Conservation (phyloP, 2,888 invertebrate genomes). For the Oxystoma pomonae region DNA sequence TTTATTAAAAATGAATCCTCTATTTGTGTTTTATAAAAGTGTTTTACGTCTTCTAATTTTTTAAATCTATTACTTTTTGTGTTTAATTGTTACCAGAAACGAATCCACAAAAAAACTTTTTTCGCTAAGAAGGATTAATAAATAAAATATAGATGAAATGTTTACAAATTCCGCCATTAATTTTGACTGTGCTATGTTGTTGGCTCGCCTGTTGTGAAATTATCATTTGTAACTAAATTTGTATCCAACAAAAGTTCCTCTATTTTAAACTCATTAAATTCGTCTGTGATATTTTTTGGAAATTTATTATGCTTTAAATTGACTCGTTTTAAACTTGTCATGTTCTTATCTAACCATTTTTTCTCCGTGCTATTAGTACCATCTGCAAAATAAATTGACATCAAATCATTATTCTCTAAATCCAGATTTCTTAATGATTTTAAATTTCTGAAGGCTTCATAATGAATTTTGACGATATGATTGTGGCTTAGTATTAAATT, state of each 20-base stretch:
- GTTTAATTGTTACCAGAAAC: too few relatives aligned
- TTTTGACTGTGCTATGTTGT: too few relatives aligned
- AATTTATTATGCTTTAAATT: neutral
- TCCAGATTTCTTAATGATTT: conserved; percentile 15
- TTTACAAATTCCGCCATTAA: too few relatives aligned
- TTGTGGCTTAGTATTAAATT: conserved; percentile 10
- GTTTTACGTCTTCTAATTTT: too few relatives aligned
- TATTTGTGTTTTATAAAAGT: too few relatives aligned
- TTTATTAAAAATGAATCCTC: too few relatives aligned
- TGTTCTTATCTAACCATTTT: neutral
- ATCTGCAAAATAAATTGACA: neutral
- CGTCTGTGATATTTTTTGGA: neutral
- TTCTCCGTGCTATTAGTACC: neutral
- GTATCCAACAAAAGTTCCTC: neutral
- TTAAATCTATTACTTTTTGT: too few relatives aligned
- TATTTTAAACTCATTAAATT: neutral
- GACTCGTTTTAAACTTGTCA: neutral
- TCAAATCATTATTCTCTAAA: conserved; percentile 19
- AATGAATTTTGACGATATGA: conserved; percentile 18
- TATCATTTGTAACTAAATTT: too few relatives aligned
- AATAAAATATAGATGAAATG: too few relatives aligned
- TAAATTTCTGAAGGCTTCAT: conserved; percentile 21
- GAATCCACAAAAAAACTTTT: too few relatives aligned
- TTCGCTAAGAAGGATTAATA: too few relatives aligned
- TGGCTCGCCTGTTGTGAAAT: too few relatives aligned